Evolutionary conservation across 2,888 invertebrate species (phyloP).

Genomic region (Athripsodes cinereus): DNA sequence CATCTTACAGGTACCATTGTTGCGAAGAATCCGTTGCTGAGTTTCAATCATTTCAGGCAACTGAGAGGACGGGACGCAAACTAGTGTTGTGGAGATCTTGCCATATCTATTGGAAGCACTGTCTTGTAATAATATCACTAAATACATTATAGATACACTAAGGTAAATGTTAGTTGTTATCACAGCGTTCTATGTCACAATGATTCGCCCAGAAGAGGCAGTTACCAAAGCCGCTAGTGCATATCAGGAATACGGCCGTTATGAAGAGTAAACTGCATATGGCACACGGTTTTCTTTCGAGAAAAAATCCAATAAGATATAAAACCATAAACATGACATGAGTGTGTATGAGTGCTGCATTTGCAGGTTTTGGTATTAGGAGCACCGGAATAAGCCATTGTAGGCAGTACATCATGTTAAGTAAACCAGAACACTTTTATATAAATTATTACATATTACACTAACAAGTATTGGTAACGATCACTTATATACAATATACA

Average conservation of each 20-base stretch:
- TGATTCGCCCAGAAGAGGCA: conserved; percentile 82
- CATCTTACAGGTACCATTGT: no score
- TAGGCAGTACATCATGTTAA: conserved; percentile 78
- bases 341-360: conserved; percentile 92
- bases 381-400: conserved; percentile 97
- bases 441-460: conserved; percentile 1
- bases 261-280: conserved; percentile 95
- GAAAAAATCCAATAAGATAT: conserved; percentile 93
- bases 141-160: neutral
- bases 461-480: neutral
- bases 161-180: conserved; percentile 1
- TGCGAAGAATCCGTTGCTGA: no score
- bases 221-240: conserved; percentile 93
- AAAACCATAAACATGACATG: conserved; percentile 97
- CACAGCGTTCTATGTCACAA: conserved; percentile 21
- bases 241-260: conserved; percentile 86
- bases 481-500: neutral
- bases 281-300: conserved; percentile 95
- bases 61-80: no score
- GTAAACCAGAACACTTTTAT: neutral
- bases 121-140: neutral
- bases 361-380: conserved; percentile 94
- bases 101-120: neutral
- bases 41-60: no score
- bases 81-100: no score